Conservation (phyloP, 2,113 vertebrate genomes). For the Monopterus albus region DNA sequence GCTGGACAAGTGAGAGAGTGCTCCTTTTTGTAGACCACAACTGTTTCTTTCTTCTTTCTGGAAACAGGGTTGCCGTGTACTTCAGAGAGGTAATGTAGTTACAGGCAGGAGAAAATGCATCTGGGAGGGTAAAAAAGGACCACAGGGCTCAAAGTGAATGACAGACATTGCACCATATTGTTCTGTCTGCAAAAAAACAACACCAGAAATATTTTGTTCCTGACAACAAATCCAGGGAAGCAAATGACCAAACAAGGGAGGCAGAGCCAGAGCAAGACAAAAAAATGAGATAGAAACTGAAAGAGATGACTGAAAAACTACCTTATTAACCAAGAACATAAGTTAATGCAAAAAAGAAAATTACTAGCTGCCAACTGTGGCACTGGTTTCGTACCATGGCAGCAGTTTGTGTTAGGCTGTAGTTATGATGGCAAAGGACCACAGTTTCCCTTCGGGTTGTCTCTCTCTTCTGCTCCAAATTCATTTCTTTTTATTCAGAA, state of each 20-base stretch:
- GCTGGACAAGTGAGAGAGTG: conserved; percentile 25
- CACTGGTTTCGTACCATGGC: background rate
- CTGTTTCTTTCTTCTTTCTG: conserved; percentile 12
- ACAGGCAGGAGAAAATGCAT: conserved; percentile 20
- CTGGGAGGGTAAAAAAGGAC: background rate
- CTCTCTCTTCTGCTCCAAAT: conserved; percentile 3
- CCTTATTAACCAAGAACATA: too few species aligned
- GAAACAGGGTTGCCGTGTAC: background rate
- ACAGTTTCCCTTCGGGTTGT: background rate
- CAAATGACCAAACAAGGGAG: conserved; percentile 21
- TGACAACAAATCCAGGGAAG: conserved; percentile 23
- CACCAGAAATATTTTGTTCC: conserved; percentile 24
- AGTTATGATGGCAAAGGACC: background rate
- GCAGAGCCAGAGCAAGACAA: background rate
- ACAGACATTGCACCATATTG: conserved; percentile 18
- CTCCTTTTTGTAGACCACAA: conserved; percentile 12
- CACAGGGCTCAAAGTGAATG: conserved; percentile 31
- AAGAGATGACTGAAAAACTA: conserved; percentile 8
- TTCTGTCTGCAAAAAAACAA: conserved; percentile 10
- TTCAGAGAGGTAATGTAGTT: conserved; percentile 6
- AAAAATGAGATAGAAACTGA: background rate
- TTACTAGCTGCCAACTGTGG: background rate
- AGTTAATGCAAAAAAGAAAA: background rate
- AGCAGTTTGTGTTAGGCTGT: background rate
- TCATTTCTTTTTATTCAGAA: background rate